Base-by-base conservation (phyloP, 2,888 invertebrate genomes). In the Protophormia terraenovae region DNA sequence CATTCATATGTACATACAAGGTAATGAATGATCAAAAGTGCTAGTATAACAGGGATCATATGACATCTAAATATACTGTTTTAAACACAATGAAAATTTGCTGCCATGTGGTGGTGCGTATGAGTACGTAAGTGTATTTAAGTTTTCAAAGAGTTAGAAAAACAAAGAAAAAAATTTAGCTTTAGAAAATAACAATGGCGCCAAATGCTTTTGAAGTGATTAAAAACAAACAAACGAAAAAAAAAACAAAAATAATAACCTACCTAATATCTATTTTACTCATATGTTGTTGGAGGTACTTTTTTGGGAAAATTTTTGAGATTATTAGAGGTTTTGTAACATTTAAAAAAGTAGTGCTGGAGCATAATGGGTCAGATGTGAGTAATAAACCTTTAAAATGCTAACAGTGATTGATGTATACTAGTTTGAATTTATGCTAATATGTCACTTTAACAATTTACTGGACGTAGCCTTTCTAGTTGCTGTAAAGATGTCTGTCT, bases 191-290 rank as follows among this genome's bases (percentile, higher is more conserved):
- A 82, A 82, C 73, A 82, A 84, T 84, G 81, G 81, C 84, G 84
- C 84, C 84, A 81, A 84, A 84, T 62, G 77, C 81, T 81, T 84
- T 84, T 81, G 77, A 84, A 81, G 84, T 84, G 84, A 77, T 82
- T 77, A 81, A 81, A 80, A n/a, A n/a, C n/a, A n/a, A n/a, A n/a
- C n/a, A n/a, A n/a, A n/a, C n/a, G n/a, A n/a, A n/a, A 53, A 69
- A 50, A 62, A 29, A 41, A 69, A 50, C 5, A 55, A 69, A 55
- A 45, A 76, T 58, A 58, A 58, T 55, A 82, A 69, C 16, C 32
- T 1, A 67, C 55, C 58, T 55, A 53, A 67, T 45, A 77, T 60
- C 77, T 53, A 62, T 53, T 77, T 77, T 77, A 71, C 55, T 64
- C 66, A 24, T 64, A 72, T n/a, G 45, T 64, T 53, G 55, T 53